Base-by-base conservation (phyloP, 2,113 vertebrate species). In the Synodontis membranacea region DNA sequence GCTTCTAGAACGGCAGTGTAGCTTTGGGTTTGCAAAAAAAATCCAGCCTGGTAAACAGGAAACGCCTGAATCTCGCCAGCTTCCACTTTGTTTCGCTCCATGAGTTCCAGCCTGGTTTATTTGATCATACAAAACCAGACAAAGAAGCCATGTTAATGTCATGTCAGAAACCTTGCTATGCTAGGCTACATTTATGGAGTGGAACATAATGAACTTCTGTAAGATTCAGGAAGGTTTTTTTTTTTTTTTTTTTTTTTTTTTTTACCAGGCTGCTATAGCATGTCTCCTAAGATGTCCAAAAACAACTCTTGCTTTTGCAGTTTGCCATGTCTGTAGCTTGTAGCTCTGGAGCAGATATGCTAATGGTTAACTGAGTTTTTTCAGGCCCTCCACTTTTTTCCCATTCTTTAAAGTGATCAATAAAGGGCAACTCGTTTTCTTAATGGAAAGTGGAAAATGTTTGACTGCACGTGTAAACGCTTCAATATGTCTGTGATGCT, bases 1-100 rank as follows among this genome's bases (percentile, higher is more conserved):
- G 86, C 91, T 89, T 93, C 90, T 90, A 87, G 50, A 86, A 44
- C 28, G 42, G 56, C 52, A 84, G 46, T 87, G 37, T 62, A 52
- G 46, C 58, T 83, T 52, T 84, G 50, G 58, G 37, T 85, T 42
- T 76, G 75, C 54, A 21, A 50, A 68, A 21, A 50, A 68, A 88
- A 75, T 82, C 14, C 68, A 48, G 54, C 17, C 37, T 79, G 44
- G 44, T 25, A 85, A 50, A 48, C 23, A 39, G 34, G 34, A 50
- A 78, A 34, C 31, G 4, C 84, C 48, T 80, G 76, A 42, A 52
- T 46, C 50, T 50, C 5, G 17, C 34, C 39, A 60, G 52, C 68
- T 82, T 48, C 60, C 68, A 50, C 56, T 50, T 75, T 50, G 62
- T 50, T 75, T 62, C 74, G 37, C 64, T 44, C 39, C 79, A 82